Evolutionary conservation across 2,888 invertebrate species (phyloP), one percentile per base, ranked within the genome.

Genomic region (Hypsopygia costalis): DNA sequence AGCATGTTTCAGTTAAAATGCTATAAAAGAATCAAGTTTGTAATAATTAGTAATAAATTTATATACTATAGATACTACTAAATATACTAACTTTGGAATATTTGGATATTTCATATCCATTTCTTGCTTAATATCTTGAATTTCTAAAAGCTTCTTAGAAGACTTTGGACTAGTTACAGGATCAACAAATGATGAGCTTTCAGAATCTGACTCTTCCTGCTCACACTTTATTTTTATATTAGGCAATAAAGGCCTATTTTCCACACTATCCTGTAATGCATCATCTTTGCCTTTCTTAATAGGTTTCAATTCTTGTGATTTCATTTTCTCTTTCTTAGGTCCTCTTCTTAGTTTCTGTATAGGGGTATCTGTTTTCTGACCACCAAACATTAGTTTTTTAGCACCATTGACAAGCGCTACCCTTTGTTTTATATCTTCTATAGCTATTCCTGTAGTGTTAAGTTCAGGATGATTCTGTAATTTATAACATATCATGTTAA

Each of bases 401-500:
- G 81, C 61, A 90, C 91, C 61, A 93, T 90, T 77, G 3, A 80
- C 72, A 20, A 80, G 41, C 37, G 77, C 69, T 11, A 83, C 85
- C 93, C 96, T 55, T 52, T 85, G 82, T 44, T 85, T 85, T 43
- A 88, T 78, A 25, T 87, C 87, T 29, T 94, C 91, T 38, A 97
- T 75, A 6, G 93, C 92, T 52, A 97, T 93, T 35, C 94, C 94
- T 54, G 92, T 91, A 8, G 94, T 94, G 59, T 94, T 93, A 37
- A 95, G 86, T 70, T 95, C 95, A 10, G 94, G 93, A 67, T 94
- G 93, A 58, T 91, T 90, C 92, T 94, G 63, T 6, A 85, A 86
- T 5, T 27, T n/a, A 16, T 35, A 41, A 35, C 11, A 36, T 3
- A 30, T 10, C 10, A 1, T 10, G 2, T 30, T 10, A 21, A 21